Evolutionary conservation across 1,140 invertebrate species (phyloP), one percentile per base, ranked within the genome.

Genomic region (Eurosta solidaginis): DNA sequence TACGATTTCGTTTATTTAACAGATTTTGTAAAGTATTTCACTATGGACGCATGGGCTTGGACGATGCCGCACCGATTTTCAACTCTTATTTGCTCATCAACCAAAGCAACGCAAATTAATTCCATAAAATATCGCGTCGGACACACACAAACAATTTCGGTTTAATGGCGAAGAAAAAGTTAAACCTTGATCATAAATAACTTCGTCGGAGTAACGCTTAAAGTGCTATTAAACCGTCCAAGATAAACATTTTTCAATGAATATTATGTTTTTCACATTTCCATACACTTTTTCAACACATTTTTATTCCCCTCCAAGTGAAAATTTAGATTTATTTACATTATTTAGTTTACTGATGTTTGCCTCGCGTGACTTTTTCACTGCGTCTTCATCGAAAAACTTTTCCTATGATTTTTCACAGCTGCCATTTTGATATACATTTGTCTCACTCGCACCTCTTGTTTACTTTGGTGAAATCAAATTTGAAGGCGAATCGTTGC

Each of bases 281-380:
- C 40, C 3, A 17, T 40, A 5, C n/a, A 68, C 40, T 68, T 68
- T 47, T 68, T 42, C 10, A 68, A 14, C 59, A 68, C 36, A 68
- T 20, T 68, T 68, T 40, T n/a, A 7, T 20, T 47, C 22, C 40
- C 40, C 36, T 29, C 10, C 14, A 68, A 40, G 36, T 22, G 40
- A 68, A 68, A 68, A n/a, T n/a, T n/a, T 68, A 68, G 36, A 68
- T 68, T 68, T 68, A 68, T 68, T 68, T 68, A 68, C 33, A 68
- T 68, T 68, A 68, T 68, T 68, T 3, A 68, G 59, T 40, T 42
- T 42, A 33, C 33, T 68, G 59, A 68, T 68, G 59, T 68, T 68
- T 68, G 59, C 59, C 59, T 68, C 59, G 59, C 59, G 59, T 68
- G 59, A 68, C 59, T 68, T 17, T 20, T 68, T 68, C 59, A 42